Conservation (phyloP, 2,888 invertebrate species). For the Molorchus minor region DNA sequence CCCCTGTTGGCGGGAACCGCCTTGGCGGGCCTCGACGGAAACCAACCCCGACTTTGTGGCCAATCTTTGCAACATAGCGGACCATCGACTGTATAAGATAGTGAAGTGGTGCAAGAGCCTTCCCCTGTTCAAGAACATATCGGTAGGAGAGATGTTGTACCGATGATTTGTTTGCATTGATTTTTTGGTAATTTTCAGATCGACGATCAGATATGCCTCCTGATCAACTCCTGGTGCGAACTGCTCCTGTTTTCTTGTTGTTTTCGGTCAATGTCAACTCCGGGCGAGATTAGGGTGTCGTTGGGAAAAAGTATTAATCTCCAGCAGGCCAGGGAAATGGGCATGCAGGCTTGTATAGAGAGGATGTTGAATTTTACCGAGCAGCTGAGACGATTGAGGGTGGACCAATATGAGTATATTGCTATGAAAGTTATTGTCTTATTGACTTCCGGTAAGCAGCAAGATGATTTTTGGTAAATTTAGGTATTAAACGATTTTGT, state of each 20-base stretch:
- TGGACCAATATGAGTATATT: slow-evolving; percentile 96
- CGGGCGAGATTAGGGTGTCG: slow-evolving; percentile 82
- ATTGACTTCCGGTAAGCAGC: slow-evolving; percentile 80
- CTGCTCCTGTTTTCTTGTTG: slow-evolving; percentile 90
- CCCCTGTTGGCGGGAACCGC: slow-evolving; percentile 68
- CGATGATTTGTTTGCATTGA: not conserved
- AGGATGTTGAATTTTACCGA: slow-evolving; percentile 95
- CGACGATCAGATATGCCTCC: slow-evolving; percentile 95
- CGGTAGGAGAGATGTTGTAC: slow-evolving; percentile 66
- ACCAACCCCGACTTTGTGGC: slow-evolving; percentile 86
- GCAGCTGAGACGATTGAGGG: slow-evolving; percentile 85
- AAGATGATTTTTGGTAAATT: too few relatives aligned
- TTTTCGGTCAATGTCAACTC: slow-evolving; percentile 90
- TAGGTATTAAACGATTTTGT: too few relatives aligned
- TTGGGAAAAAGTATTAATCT: slow-evolving; percentile 72
- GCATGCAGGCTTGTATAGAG: slow-evolving; percentile 87
- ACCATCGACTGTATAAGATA: slow-evolving; percentile 94
- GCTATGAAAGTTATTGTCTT: slow-evolving; percentile 95
- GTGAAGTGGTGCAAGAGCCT: slow-evolving; percentile 99
- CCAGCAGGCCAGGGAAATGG: slow-evolving; percentile 76
- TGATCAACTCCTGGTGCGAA: slow-evolving; percentile 98
- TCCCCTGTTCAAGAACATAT: slow-evolving; percentile 95
- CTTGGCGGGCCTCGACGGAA: slow-evolving; percentile 64
- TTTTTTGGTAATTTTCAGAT: slow-evolving; percentile 71
- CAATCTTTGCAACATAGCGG: slow-evolving; percentile 92